Evolutionary conservation across 2,797 vertebrate species (phyloP).

Genomic region (Synaphobranchus kaupii): DNA sequence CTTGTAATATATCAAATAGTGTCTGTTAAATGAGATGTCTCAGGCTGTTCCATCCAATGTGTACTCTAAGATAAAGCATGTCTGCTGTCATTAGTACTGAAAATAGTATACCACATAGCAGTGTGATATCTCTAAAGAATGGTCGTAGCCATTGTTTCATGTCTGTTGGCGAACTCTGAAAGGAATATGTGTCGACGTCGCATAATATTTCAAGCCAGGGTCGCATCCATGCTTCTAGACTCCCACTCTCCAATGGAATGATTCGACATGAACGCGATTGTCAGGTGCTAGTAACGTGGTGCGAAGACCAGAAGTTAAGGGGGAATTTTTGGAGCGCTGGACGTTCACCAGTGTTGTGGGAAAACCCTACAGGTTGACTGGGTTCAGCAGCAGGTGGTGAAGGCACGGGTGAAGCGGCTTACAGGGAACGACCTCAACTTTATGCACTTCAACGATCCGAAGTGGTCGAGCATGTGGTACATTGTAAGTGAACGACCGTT

Average conservation of each 20-base stretch:
- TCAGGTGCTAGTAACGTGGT: background rate
- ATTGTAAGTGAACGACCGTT: constrained; percentile 75
- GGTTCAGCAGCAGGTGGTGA: constrained; percentile 87
- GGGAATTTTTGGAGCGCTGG: background rate
- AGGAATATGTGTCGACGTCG: background rate
- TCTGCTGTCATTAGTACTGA: background rate
- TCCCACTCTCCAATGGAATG: background rate
- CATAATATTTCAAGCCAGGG: background rate
- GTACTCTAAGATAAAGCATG: background rate
- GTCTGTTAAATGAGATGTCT: constrained; percentile 14
- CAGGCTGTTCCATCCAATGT: constrained; percentile 19
- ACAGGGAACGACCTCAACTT: constrained; percentile 61
- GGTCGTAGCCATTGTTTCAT: background rate
- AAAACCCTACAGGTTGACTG: constrained; percentile 78
- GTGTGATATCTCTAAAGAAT: background rate
- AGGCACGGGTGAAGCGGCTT: constrained; percentile 82
- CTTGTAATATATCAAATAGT: background rate
- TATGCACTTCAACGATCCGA: constrained; percentile 84
- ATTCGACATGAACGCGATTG: background rate
- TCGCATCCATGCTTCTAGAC: background rate
- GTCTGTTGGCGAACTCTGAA: background rate
- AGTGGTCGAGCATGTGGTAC: constrained; percentile 96
- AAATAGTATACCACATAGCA: background rate
- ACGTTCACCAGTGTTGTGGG: background rate
- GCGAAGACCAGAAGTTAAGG: background rate